Base-by-base conservation (phyloP, 2,888 invertebrate genomes). In the Volucella inflata region DNA sequence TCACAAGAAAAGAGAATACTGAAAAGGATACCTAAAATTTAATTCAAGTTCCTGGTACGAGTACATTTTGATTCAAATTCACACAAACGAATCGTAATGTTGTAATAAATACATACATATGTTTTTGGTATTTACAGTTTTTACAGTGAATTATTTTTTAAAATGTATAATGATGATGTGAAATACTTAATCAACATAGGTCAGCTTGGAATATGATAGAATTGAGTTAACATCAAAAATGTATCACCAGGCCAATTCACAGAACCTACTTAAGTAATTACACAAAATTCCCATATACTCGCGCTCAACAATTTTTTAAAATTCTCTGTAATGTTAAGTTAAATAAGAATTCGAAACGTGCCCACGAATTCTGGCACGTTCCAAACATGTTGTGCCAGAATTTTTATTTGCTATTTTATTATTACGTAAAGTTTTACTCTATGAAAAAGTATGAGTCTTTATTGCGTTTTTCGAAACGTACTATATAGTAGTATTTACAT, bases 281-380 rank as follows among this genome's bases (percentile, higher is more conserved):
- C 57, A 16, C 59, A 64, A 70, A 74, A 64, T 70, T 64, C 64
- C 50, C 57, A 65, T 65, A 51, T 65, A 57, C 76, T 50, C 46
- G 51, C 38, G 64, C 64, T 48, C 40, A 64, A 50, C 17, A 46
- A 46, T 70, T 57, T 81, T 55, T 40, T 75, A 55, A 59, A 75
- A 76, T 76, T 68, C 65, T 59, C 75, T 71, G 51, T 59, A 76
- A 76, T 53, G 64, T 68, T 70, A 55, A 70, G 50, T 53, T 59
- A 62, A 65, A 53, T 30, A 71, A 70, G 59, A 81, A 81, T 75
- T 64, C 53, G 57, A 38, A 71, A 81, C 81, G 81, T 81, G 81
- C 59, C 57, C 53, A 46, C 40, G 59, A 30, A 76, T 81, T 76
- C 70, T 76, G 70, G 59, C 81, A 81, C 81, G 81, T 81, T 81